These are phyloP conservation scores for Pseudanteris insignis DNA, from an alignment of 2,888 invertebrate genomes.

Conservation along the genomic window DNA sequence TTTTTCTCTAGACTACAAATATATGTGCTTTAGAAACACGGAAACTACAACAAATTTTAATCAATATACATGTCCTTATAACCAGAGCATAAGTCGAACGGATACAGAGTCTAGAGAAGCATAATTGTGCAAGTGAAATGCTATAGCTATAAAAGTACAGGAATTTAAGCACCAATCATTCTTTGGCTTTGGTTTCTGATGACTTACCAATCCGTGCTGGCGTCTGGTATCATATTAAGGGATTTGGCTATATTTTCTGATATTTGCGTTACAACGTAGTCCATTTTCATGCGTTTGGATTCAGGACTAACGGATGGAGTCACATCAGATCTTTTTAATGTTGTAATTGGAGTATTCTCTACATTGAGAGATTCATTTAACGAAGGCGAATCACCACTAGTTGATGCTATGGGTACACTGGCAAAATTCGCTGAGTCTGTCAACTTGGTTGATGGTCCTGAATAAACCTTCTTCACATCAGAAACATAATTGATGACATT, in stretches of 20 bases:
- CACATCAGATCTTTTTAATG: constrained; percentile 4
- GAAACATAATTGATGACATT: background rate
- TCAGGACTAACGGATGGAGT: constrained; percentile 2
- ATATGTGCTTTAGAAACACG: no score
- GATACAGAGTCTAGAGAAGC: no score
- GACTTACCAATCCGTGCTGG: constrained; percentile 21
- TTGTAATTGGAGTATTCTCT: background rate
- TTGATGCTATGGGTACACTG: no score
- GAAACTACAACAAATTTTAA: no score
- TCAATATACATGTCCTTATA: no score
- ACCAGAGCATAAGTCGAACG: no score
- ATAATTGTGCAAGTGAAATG: no score
- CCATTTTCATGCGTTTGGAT: constrained; percentile 13
- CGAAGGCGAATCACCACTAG: background rate
- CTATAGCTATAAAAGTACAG: no score
- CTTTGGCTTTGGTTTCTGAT: no score
- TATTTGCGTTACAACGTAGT: constrained; percentile 11
- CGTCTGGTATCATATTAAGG: constrained; percentile 2
- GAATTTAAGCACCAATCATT: no score
- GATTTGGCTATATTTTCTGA: constrained; percentile 9
- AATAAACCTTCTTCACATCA: constrained; percentile 1
- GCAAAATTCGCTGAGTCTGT: no score
- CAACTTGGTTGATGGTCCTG: constrained; percentile 5
- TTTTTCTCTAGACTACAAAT: no score
- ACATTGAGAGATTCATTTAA: background rate